Evolutionary conservation across 2,888 invertebrate species (phyloP), one percentile per base, ranked within the genome.

Genomic region (Listrodromus nycthemerus): DNA sequence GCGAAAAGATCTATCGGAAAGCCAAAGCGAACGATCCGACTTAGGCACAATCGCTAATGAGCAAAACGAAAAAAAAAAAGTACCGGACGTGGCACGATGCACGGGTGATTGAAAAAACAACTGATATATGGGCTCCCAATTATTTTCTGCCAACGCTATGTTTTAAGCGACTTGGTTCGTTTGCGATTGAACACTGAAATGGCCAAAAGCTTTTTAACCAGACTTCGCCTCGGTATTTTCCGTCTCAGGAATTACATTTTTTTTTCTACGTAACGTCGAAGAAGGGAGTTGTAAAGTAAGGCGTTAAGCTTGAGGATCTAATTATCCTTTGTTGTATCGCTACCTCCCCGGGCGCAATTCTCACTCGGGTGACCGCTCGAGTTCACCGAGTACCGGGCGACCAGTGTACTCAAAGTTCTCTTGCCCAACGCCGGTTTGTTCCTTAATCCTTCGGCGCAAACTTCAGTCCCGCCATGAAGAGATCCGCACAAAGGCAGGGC

Each of bases 401-500:
- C 55, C 10, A 55, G 41, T 16, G 24, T n/a, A 61, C 61, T 61
- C 52, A 70, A 30, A 84, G 65, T 84, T 80, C 69, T 82, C 76
- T 83, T 83, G 70, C 19, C 52, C 74, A 85, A 83, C 76, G 58
- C 41, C 13, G 55, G 41, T 45, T 76, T 33, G 73, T 75, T 65
- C 78, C 85, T 80, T 85, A 78, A 86, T 86, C 80, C 83, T 80
- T 55, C 67, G 41, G 48, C 24, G 24, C 19, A 2, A 75, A 73
- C 61, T 79, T 71, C 50, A 52, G 21, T 74, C 21, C 41, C 76
- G 74, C 50, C 76, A 81, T 66, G 50, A 73, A 75, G 69, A 82
- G 50, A 76, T 69, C 71, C 67, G 81, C 78, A 81, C 84, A 85
- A 84, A 87, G 83, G 84, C 82, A 63, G 77, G 41, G 61, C 81